These are phyloP conservation scores for Aethina tumida DNA, from an alignment of 1,140 invertebrate genomes.

Conservation along the genomic window DNA sequence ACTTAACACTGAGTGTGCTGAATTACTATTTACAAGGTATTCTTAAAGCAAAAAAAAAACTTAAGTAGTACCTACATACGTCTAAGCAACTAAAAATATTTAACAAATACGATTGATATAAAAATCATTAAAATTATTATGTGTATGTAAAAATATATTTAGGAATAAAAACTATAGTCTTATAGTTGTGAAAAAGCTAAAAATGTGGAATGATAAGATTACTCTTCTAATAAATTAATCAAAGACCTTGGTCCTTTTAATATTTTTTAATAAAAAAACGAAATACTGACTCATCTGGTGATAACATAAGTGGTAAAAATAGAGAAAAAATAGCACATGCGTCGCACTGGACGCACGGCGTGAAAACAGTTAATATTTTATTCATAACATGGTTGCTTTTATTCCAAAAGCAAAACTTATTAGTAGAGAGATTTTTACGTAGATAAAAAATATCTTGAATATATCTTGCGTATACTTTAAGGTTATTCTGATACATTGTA, in stretches of 20 bases:
- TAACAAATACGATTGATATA: slow-evolving; percentile 36
- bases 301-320: too few species aligned
- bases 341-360: too few species aligned
- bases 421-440: slow-evolving; percentile 10
- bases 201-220: slow-evolving; percentile 32
- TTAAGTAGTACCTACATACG: slow-evolving; percentile 29
- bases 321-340: too few species aligned
- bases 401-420: too few species aligned
- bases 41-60: slow-evolving; percentile 30
- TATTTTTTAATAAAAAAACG: slow-evolving; percentile 20
- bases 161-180: slow-evolving; percentile 34
- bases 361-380: too few species aligned
- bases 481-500: slow-evolving; percentile 27
- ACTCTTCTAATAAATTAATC: slow-evolving; percentile 22
- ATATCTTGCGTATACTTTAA: slow-evolving; percentile 33
- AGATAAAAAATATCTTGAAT: too few species aligned
- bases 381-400: too few species aligned
- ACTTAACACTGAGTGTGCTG: too few species aligned
- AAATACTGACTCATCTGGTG: slow-evolving; percentile 31
- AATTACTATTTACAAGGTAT: slow-evolving; percentile 32
- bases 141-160: slow-evolving; percentile 35
- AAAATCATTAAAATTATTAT: slow-evolving; percentile 33
- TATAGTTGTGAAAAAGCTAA: slow-evolving; percentile 27
- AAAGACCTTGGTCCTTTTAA: slow-evolving; percentile 27
- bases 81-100: slow-evolving; percentile 34